Base-by-base conservation (phyloP, 2,888 invertebrate genomes). In the Coenonympha arcania region DNA sequence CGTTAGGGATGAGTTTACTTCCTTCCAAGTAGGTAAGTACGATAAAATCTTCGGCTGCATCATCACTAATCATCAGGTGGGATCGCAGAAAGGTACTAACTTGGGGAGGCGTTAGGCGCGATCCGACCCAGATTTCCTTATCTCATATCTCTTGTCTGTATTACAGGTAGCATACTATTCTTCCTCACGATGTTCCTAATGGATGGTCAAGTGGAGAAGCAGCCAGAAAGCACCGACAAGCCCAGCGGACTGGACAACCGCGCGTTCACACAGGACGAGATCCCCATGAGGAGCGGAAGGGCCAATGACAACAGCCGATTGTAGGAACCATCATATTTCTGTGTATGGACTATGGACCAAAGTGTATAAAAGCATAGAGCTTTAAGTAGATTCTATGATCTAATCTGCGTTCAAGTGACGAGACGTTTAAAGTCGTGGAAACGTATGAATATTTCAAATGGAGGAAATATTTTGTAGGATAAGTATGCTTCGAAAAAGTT, bases 111-210 rank as follows among this genome's bases (percentile, higher is more conserved):
- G n/a, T n/a, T n/a, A n/a, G n/a, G n/a, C n/a, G n/a, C n/a, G n/a
- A n/a, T n/a, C n/a, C n/a, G n/a, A n/a, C n/a, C n/a, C n/a, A n/a
- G n/a, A n/a, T n/a, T n/a, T n/a, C n/a, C n/a, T n/a, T n/a, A n/a
- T n/a, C n/a, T n/a, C n/a, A n/a, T n/a, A n/a, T 33, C 13, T 42
- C 6, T n/a, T n/a, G 8, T 49, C 5, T 44, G 13, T 45, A 26
- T 57, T 51, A 50, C 75, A 94, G 94, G 94, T 79, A 94, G 94
- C 43, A 88, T 94, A 48, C 87, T 95, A 71, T 95, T 95, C 86
- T 89, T 94, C 65, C 74, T 92, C 6, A 94, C 94, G 0, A 92
- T 93, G 83, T 93, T 94, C 83, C 76, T 95, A 54, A 93, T 95
- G 90, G 93, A 92, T 36, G 92, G 92, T 0, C 80, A 33, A 15